Evolutionary conservation across 64 coral and sea anemone genomes (phyloP).

Genomic region (Stichodactyla helianthus): DNA sequence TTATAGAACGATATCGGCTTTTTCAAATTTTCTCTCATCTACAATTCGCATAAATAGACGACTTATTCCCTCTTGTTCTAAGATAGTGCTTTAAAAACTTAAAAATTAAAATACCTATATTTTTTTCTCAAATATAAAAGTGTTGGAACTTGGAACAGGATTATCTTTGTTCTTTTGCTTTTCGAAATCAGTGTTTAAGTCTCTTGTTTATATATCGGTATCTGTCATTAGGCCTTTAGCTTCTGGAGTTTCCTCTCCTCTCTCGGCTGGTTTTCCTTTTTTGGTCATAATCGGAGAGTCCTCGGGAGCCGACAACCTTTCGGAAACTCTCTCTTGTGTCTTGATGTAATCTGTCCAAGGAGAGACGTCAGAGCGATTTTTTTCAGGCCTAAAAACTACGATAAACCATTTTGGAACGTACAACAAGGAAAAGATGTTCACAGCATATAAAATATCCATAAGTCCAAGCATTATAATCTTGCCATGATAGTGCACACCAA

Average conservation of each 20-base stretch:
- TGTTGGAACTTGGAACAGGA: neutral
- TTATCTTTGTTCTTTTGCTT: neutral
- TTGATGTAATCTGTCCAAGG: constrained; percentile 65
- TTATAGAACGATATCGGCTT: neutral
- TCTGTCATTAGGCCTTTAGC: constrained; percentile 15
- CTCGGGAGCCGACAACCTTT: constrained; percentile 39
- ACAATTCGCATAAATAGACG: neutral
- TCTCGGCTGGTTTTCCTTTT: constrained; percentile 13
- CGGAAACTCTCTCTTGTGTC: constrained; percentile 48
- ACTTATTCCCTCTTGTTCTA: neutral
- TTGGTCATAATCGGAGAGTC: constrained; percentile 42
- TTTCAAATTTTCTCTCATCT: neutral
- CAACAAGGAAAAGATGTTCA: constrained; percentile 67
- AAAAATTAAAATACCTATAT: neutral
- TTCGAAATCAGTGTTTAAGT: neutral
- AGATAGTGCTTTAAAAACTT: neutral
- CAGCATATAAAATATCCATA: constrained; percentile 63
- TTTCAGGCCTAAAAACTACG: constrained; percentile 83
- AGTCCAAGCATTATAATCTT: constrained; percentile 74
- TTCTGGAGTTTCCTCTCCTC: neutral
- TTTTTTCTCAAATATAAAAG: neutral
- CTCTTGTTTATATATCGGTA: constrained; percentile 22
- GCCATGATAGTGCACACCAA: constrained; percentile 52
- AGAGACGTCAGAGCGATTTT: constrained; percentile 81
- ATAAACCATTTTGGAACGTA: constrained; percentile 90